Conservation (phyloP, 2,888 invertebrate species). For the Merodon equestris region DNA sequence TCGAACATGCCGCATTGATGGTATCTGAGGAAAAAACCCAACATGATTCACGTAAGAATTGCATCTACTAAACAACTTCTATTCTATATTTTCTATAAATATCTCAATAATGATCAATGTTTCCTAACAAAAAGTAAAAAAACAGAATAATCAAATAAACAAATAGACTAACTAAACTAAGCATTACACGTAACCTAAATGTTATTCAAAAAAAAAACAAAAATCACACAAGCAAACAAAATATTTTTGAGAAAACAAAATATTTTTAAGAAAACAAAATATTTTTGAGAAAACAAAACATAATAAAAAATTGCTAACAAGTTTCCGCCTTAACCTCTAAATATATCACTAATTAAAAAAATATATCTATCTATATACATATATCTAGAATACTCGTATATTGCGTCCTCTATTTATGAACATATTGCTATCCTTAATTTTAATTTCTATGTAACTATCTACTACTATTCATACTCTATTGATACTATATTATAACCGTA, state of each 20-base stretch:
- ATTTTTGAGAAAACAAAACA: slow-evolving; percentile 57
- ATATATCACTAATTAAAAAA: slow-evolving; percentile 39
- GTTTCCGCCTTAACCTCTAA: slow-evolving; percentile 46
- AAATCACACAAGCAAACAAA: slow-evolving; percentile 5
- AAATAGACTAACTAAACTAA: slow-evolving; percentile 24
- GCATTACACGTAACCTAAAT: slow-evolving; percentile 43
- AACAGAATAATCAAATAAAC: slow-evolving; percentile 32
- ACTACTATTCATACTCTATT: slow-evolving; percentile 4
- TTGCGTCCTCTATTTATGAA: slow-evolving; percentile 43
- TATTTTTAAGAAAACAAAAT: slow-evolving; percentile 52
- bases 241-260: slow-evolving; percentile 37
- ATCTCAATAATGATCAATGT: slow-evolving; percentile 64
- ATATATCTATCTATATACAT: slow-evolving; percentile 1
- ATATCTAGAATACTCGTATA: too few species aligned
- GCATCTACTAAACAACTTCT: slow-evolving; percentile 57
- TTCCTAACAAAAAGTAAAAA: slow-evolving; percentile 47
- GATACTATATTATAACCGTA: slow-evolving; percentile 1
- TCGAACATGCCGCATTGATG: slow-evolving; percentile 88
- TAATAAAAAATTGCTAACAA: slow-evolving; percentile 44
- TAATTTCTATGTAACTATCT: not conserved
- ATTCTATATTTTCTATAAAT: slow-evolving; percentile 43
- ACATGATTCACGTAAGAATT: slow-evolving; percentile 89
- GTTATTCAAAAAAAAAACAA: not conserved
- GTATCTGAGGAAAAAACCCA: slow-evolving; percentile 88
- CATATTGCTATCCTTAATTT: slow-evolving; percentile 34